Evolutionary conservation across 2,797 vertebrate genomes (phyloP).

Genomic region (Thamnophis elegans): DNA sequence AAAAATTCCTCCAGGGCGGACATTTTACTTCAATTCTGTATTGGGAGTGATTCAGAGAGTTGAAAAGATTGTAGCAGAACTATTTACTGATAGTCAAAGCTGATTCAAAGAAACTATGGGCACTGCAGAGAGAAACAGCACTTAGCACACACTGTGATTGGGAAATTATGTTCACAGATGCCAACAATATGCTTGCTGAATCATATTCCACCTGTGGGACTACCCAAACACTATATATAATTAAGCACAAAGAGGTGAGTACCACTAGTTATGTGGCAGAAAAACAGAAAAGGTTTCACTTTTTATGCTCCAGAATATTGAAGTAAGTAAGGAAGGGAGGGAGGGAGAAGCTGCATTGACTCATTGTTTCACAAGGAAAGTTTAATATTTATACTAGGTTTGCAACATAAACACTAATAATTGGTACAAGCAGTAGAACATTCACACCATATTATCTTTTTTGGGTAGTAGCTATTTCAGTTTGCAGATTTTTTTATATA

Average conservation of each 20-base stretch:
- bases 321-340: neutral
- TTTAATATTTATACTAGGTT: neutral
- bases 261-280: neutral
- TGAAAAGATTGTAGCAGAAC: neutral
- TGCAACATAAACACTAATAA: neutral
- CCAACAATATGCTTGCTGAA: neutral
- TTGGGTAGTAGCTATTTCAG: neutral
- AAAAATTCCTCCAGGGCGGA: neutral
- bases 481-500: neutral
- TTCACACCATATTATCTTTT: neutral
- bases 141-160: neutral
- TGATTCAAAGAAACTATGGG: neutral
- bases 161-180: neutral
- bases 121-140: neutral
- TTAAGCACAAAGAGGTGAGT: neutral
- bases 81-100: neutral
- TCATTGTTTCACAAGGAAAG: neutral
- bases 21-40: neutral
- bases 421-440: neutral
- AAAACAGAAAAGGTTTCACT: neutral
- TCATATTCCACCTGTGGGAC: neutral
- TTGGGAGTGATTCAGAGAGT: neutral
- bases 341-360: neutral
- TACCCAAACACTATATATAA: neutral
- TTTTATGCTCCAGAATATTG: neutral